These are phyloP conservation scores for Drosophila villosipedis DNA, from an alignment of 2,888 invertebrate genomes.

Conservation along the genomic window DNA sequence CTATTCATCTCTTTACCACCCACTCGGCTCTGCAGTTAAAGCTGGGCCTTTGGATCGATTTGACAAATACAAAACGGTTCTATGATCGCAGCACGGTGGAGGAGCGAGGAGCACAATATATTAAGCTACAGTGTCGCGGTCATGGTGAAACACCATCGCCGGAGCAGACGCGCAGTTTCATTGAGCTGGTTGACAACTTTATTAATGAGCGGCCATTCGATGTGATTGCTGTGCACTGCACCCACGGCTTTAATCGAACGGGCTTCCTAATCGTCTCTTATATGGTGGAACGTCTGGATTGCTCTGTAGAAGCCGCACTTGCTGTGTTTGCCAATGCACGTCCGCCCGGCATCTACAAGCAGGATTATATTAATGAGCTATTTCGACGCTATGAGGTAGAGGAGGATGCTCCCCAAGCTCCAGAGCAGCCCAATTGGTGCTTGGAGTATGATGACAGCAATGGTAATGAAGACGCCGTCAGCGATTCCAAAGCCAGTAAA, in stretches of 20 bases:
- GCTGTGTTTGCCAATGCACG: conserved; percentile 90
- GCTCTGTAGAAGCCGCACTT: conserved; percentile 93
- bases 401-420: conserved; percentile 90
- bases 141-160: conserved; percentile 96
- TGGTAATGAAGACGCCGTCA: conserved; percentile 77
- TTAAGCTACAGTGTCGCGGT: conserved; percentile 95
- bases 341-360: conserved; percentile 98
- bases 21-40: conserved; percentile 87
- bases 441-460: conserved; percentile 87
- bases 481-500: conserved; percentile 44
- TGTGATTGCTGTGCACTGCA: conserved; percentile 92
- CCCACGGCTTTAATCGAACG: conserved; percentile 99
- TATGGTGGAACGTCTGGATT: conserved; percentile 93
- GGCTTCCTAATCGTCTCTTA: conserved; percentile 97
- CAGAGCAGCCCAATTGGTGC: conserved; percentile 95
- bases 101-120: conserved; percentile 91
- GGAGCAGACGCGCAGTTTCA: conserved; percentile 94
- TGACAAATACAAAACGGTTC: conserved; percentile 97
- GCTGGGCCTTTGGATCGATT: conserved; percentile 97
- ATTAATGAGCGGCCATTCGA: conserved; percentile 92
- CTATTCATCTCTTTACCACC: conserved; percentile 4
- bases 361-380: conserved; percentile 96
- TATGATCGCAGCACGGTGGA: conserved; percentile 94
- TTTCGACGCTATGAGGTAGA: conserved; percentile 92
- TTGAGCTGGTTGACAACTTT: conserved; percentile 92